phyloP scores from a whole-genome alignment of 2,888 invertebrate species.

The Yponomeuta cagnagella region DNA sequence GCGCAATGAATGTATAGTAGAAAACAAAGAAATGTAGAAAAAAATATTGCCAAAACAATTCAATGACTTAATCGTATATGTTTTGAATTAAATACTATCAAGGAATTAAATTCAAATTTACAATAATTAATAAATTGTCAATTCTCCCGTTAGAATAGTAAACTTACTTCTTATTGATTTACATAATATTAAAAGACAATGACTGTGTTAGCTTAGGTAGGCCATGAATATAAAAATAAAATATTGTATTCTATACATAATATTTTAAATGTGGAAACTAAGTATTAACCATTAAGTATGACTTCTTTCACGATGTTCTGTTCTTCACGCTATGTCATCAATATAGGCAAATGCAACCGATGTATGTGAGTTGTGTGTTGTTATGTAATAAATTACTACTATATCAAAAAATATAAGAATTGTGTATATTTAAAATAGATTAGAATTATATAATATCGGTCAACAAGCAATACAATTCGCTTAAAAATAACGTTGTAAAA shows the following conservation, averaged over 20 bases:
- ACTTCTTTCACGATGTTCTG: background rate
- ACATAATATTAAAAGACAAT: constrained; percentile 1
- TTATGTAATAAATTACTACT: constrained; percentile 1
- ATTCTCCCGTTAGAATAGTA: background rate
- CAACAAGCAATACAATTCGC: constrained; percentile 60
- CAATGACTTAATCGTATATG: background rate
- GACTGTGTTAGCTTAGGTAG: constrained; percentile 1
- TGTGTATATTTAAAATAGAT: constrained; percentile 24
- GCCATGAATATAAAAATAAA: constrained; percentile 5
- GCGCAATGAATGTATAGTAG: constrained; percentile 28
- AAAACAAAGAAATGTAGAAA: constrained; percentile 19
- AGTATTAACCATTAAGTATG: background rate
- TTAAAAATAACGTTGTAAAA: constrained; percentile 37
- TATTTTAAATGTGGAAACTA: no score
- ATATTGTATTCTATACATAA: background rate
- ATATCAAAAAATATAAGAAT: constrained; percentile 22
- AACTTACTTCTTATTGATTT: background rate
- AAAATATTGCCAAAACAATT: constrained; percentile 33
- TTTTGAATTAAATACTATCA: constrained; percentile 6
- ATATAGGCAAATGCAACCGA: background rate
- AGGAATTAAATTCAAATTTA: background rate
- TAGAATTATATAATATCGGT: constrained; percentile 25
- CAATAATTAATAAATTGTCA: background rate
- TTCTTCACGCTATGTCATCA: background rate
- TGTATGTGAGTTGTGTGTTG: background rate